phyloP scores from a whole-genome alignment of 1,140 invertebrate genomes.

The Hydropsyche tenuis region DNA sequence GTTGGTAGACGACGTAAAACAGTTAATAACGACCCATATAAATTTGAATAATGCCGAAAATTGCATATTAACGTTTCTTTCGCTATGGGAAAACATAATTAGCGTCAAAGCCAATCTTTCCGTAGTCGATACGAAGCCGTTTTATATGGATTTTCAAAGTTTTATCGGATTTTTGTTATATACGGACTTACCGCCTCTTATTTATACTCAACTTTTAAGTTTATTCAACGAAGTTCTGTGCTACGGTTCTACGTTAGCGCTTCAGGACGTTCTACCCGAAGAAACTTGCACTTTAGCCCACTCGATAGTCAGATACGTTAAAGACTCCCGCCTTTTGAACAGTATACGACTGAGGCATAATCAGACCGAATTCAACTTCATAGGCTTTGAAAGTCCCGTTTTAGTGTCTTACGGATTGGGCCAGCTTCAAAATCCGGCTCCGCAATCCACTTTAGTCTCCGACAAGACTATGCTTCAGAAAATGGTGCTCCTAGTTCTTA shows the following conservation, averaged over 20 bases:
- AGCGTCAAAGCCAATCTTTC: constrained; percentile 89
- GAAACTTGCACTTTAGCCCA: constrained; percentile 87
- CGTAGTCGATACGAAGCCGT: constrained; percentile 86
- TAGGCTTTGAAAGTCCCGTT: constrained; percentile 61
- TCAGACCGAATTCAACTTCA: constrained; percentile 64
- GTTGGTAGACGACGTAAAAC: constrained; percentile 72
- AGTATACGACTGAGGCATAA: constrained; percentile 60
- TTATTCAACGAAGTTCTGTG: constrained; percentile 88
- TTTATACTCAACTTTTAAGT: constrained; percentile 84
- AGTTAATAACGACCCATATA: constrained; percentile 63
- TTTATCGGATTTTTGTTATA: constrained; percentile 77
- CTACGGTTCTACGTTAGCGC: constrained; percentile 85
- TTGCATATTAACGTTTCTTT: constrained; percentile 80
- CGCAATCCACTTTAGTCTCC: constrained; percentile 26
- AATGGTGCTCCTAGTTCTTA: constrained; percentile 82
- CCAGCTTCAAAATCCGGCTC: constrained; percentile 50
- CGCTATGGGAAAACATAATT: constrained; percentile 89
- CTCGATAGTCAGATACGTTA: constrained; percentile 82
- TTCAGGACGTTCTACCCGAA: constrained; percentile 85
- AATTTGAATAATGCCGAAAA: constrained; percentile 68
- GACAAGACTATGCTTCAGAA: constrained; percentile 81
- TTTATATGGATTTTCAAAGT: constrained; percentile 82
- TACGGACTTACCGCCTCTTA: constrained; percentile 74
- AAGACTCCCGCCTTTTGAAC: constrained; percentile 81
- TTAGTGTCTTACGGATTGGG: constrained; percentile 33